Evolutionary conservation across 2,113 vertebrate species (phyloP).

Genomic region (Colius striatus): DNA sequence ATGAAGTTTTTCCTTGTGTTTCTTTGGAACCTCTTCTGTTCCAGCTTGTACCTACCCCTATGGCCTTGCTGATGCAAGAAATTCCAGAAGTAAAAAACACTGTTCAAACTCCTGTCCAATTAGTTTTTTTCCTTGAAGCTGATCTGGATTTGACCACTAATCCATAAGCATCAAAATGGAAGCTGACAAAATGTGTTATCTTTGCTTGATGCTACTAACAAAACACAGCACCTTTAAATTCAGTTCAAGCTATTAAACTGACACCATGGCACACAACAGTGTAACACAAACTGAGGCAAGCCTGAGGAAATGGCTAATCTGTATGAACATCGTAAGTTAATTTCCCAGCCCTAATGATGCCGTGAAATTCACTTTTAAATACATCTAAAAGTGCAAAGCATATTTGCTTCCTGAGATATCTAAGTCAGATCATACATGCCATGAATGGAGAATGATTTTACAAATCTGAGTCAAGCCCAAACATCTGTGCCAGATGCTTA

Average conservation of each 20-base stretch:
- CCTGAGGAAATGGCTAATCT: not conserved
- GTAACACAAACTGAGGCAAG: not conserved
- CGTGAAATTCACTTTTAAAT: not conserved
- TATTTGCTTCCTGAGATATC: not conserved
- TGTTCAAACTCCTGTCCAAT: not conserved
- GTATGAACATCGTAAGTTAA: not conserved
- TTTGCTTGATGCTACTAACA: not conserved
- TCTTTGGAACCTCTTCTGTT: no score
- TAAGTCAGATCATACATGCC: not conserved
- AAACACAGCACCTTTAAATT: not conserved
- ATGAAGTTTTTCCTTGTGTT: no score
- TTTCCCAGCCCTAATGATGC: not conserved
- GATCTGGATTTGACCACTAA: not conserved
- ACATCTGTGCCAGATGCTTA: not conserved
- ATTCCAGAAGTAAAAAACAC: not conserved
- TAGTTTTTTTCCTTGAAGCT: not conserved
- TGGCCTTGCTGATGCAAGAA: not conserved
- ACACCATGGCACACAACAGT: fast-evolving
- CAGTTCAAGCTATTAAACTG: not conserved
- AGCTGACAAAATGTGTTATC: not conserved
- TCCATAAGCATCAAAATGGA: not conserved
- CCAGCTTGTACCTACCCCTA: not conserved
- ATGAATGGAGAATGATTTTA: not conserved
- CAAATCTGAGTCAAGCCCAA: not conserved
- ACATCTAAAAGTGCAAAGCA: not conserved